Evolutionary conservation across 2,113 vertebrate species (phyloP).

Genomic region (Daboia siamensis): DNA sequence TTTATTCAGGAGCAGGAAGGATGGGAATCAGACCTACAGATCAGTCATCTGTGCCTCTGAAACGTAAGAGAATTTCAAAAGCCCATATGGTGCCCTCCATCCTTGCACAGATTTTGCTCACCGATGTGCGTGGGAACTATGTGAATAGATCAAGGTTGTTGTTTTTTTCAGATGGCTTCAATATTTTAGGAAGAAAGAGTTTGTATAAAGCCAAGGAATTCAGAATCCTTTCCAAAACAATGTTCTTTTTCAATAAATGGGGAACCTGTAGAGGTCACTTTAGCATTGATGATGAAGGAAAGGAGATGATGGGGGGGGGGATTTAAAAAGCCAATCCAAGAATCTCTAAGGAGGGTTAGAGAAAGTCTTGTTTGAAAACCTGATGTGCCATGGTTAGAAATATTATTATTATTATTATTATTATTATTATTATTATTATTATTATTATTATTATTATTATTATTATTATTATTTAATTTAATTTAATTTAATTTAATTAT

Average conservation of each 20-base stretch:
- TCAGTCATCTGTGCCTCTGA: background rate
- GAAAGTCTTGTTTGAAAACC: background rate
- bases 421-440: too few species aligned
- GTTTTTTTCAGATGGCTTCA: fast-evolving
- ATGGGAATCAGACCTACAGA: background rate
- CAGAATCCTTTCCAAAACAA: background rate
- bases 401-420: too few species aligned
- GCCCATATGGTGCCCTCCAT: background rate
- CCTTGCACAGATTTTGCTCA: background rate
- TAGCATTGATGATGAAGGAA: background rate
- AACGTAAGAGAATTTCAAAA: conserved; percentile 19
- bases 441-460: too few species aligned
- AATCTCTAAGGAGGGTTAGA: background rate
- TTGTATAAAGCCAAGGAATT: background rate
- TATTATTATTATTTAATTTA: too few species aligned
- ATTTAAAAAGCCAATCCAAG: background rate
- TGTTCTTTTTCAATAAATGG: background rate
- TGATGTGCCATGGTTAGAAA: background rate
- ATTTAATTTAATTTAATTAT: too few species aligned
- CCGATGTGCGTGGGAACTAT: background rate
- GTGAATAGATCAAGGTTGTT: background rate
- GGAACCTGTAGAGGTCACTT: background rate
- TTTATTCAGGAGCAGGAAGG: background rate
- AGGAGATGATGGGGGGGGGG: background rate
- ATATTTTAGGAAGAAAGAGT: background rate